Conservation (phyloP, 2,888 invertebrate species). For the Gortyna flavago region DNA sequence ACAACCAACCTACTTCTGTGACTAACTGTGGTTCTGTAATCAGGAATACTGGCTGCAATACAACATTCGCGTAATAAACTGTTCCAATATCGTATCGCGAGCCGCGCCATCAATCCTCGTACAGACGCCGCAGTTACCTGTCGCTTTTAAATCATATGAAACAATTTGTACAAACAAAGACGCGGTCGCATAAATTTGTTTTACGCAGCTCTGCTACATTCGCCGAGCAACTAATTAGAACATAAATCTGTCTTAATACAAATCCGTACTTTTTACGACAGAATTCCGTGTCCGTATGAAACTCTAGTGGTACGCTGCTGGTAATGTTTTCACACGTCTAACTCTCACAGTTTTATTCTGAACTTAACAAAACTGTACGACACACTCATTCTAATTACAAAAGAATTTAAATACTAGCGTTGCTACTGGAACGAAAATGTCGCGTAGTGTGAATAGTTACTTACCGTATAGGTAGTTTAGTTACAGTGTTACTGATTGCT, state of each 20-base stretch:
- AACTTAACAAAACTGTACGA: conserved; percentile 49
- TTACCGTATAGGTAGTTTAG: background rate
- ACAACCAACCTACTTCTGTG: background rate
- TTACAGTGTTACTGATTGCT: conserved; percentile 8
- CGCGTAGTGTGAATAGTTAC: conserved; percentile 9
- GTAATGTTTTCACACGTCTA: conserved; percentile 57
- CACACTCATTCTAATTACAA: conserved; percentile 58
- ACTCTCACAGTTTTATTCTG: conserved; percentile 52
- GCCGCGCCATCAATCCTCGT: conserved; percentile 58
- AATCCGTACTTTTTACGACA: conserved; percentile 81
- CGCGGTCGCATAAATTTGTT: conserved; percentile 84
- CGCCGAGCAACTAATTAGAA: conserved; percentile 84
- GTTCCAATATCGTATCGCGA: conserved; percentile 51
- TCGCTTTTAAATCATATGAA: conserved; percentile 80
- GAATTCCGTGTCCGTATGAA: conserved; percentile 70
- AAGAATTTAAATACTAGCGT: conserved; percentile 53
- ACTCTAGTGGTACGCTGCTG: conserved; percentile 53
- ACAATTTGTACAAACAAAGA: conserved; percentile 82
- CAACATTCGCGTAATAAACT: conserved; percentile 50
- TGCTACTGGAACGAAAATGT: conserved; percentile 30
- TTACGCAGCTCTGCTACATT: conserved; percentile 80
- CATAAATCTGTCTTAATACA: conserved; percentile 86
- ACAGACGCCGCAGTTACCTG: conserved; percentile 71
- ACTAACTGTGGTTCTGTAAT: conserved; percentile 13
- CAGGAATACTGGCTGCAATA: conserved; percentile 7